These are phyloP conservation scores for Drosophila stalkeri DNA, from an alignment of 2,888 invertebrate species.

Conservation along the genomic window DNA sequence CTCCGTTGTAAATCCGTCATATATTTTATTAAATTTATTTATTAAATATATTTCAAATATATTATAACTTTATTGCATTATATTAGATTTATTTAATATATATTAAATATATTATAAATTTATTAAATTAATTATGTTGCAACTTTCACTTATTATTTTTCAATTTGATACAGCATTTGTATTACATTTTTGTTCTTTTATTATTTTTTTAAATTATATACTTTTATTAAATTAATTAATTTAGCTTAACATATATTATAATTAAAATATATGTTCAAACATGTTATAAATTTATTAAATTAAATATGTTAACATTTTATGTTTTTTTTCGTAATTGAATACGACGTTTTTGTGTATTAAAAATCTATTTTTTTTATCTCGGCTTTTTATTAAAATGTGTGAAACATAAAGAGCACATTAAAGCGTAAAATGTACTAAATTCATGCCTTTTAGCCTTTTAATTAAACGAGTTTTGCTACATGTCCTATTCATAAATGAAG, in stretches of 20 bases:
- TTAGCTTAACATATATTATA: background rate
- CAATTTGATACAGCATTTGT: too few species aligned
- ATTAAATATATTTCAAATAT: background rate
- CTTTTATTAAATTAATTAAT: background rate
- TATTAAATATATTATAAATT: background rate
- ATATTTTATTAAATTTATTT: background rate
- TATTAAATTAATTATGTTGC: background rate
- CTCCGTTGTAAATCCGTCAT: background rate
- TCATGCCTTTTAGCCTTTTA: background rate
- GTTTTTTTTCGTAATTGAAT: too few species aligned
- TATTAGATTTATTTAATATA: background rate
- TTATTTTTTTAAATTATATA: too few species aligned
- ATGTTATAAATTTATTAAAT: too few species aligned
- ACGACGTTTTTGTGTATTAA: too few species aligned
- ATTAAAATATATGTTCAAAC: too few species aligned
- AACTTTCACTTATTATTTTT: too few species aligned
- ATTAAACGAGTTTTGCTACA: background rate
- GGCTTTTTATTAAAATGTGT: too few species aligned
- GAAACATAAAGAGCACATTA: too few species aligned
- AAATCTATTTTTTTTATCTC: too few species aligned
- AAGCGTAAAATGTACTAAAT: background rate
- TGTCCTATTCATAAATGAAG: slow-evolving; percentile 7
- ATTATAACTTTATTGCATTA: background rate
- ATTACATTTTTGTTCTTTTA: too few species aligned
- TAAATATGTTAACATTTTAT: too few species aligned